Conservation (phyloP, 2,888 invertebrate species). For the Drosophila cognata region DNA sequence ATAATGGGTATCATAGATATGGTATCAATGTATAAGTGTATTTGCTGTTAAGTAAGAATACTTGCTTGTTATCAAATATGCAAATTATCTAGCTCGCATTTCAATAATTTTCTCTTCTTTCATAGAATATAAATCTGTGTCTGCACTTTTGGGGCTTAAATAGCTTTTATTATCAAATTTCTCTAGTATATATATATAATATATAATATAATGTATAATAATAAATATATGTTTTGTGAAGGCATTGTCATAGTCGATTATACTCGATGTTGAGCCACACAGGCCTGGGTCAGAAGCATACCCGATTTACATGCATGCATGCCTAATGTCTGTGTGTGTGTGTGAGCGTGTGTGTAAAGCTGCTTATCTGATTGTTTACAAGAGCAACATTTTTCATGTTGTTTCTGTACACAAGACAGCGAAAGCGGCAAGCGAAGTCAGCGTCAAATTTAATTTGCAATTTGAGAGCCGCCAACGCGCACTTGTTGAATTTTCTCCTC, state of each 20-base stretch:
- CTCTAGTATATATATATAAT: background rate
- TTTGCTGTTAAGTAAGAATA: background rate
- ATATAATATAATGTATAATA: background rate
- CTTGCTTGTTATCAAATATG: background rate
- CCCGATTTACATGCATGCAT: slow-evolving; percentile 37
- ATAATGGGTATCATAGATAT: slow-evolving; percentile 10
- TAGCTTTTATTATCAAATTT: background rate
- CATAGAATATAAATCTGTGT: background rate
- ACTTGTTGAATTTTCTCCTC: slow-evolving; percentile 70
- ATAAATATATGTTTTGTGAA: background rate
- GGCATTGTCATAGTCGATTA: slow-evolving; percentile 34
- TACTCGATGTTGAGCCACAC: background rate
- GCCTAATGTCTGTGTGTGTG: slow-evolving; percentile 19
- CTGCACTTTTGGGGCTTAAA: background rate
- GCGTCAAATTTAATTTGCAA: slow-evolving; percentile 70
- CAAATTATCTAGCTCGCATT: background rate
- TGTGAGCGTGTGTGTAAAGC: slow-evolving; percentile 37
- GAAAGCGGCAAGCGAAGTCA: slow-evolving; percentile 40
- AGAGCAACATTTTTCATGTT: slow-evolving; percentile 68
- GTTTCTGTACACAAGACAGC: slow-evolving; percentile 61
- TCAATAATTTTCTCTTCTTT: background rate
- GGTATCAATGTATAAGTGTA: background rate
- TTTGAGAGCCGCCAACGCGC: slow-evolving; percentile 38
- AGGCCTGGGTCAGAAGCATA: slow-evolving; percentile 2
- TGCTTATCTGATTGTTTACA: slow-evolving; percentile 79